Conservation (phyloP, 2,797 vertebrate species). For the Poeciliopsis infans region DNA sequence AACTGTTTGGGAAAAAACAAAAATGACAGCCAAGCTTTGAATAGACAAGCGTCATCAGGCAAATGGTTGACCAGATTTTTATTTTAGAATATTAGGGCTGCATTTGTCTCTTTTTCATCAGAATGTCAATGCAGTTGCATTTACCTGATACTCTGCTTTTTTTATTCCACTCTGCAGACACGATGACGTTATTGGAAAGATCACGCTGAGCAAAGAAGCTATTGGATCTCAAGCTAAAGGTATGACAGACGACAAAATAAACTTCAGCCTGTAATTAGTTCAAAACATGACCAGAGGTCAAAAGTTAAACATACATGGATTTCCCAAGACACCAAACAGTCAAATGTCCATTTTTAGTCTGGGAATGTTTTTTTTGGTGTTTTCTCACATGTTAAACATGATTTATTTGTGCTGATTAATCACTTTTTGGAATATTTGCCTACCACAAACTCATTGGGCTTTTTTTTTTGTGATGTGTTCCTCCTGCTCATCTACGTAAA, state of each 20-base stretch:
- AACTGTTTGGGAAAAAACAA: conserved; percentile 44
- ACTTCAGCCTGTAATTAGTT: conserved; percentile 10
- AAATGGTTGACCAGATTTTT: conserved; percentile 43
- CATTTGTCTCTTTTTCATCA: conserved; percentile 2
- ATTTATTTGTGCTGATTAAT: conserved; percentile 20
- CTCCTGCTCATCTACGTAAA: not conserved
- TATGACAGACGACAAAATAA: conserved; percentile 56
- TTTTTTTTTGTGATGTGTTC: not conserved
- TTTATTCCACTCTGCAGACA: conserved; percentile 77
- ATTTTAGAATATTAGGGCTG: conserved; percentile 12
- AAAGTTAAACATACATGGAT: conserved; percentile 60
- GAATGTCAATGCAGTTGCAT: not conserved
- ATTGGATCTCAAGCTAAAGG: conserved; percentile 86
- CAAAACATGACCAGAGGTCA: conserved; percentile 35
- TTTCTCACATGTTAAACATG: conserved; percentile 26
- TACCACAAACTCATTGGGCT: not conserved
- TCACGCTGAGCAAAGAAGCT: conserved; percentile 86
- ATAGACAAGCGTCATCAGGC: conserved; percentile 60
- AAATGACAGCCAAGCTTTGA: conserved; percentile 35
- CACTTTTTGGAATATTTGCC: not conserved
- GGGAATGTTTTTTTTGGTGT: conserved; percentile 52
- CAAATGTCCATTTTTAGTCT: conserved; percentile 61
- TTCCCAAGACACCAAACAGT: conserved; percentile 28
- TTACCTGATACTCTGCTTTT: conserved; percentile 7
- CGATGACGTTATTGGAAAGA: conserved; percentile 92